phyloP scores from a whole-genome alignment of 2,888 invertebrate species.

The Tiphia femorata region DNA sequence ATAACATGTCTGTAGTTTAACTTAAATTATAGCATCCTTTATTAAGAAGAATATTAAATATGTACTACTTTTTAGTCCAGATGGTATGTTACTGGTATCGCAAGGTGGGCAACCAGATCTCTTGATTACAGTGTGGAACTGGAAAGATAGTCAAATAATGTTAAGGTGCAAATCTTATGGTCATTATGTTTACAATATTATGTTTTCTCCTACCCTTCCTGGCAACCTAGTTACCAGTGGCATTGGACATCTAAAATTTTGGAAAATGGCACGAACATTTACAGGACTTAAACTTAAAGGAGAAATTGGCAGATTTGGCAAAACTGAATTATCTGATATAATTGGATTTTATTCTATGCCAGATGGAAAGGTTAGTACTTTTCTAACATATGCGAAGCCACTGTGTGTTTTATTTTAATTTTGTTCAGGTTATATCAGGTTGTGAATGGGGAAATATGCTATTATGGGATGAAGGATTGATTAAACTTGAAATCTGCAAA shows the following conservation, averaged over 20 bases:
- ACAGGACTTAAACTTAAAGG: constrained; percentile 92
- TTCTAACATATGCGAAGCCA: not conserved
- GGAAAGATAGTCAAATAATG: constrained; percentile 82
- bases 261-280: constrained; percentile 93
- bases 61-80: constrained; percentile 73
- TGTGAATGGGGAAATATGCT: constrained; percentile 93
- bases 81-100: constrained; percentile 84
- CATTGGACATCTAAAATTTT: constrained; percentile 86
- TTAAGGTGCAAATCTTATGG: constrained; percentile 86
- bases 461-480: constrained; percentile 91
- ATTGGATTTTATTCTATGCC: constrained; percentile 87
- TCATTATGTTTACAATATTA: constrained; percentile 83
- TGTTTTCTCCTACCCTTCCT: constrained; percentile 85
- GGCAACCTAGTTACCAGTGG: constrained; percentile 85
- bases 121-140: constrained; percentile 90
- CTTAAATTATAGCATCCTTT: not conserved
- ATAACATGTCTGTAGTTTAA: not conserved
- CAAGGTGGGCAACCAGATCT: constrained; percentile 90
- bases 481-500: constrained; percentile 85
- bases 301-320: constrained; percentile 90
- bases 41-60: not conserved
- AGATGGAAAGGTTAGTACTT: constrained; percentile 82
- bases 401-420: not conserved
- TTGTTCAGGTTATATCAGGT: constrained; percentile 80
- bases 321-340: constrained; percentile 92